A percentile compares a stretch with the other conserved stretches of the same genome.
phyloP scores from a whole-genome alignment of 2,113 vertebrate species.

The zebrafish (Danio rerio) region GRCz12tu NC_133182.1:11788501-11789000 shows the following conservation, averaged over 20 bases:
- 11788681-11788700: too few relatives aligned
- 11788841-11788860: not conserved
- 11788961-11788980: not conserved
- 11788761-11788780: not conserved
- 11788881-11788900: conserved; percentile 2
- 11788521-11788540: too few relatives aligned
- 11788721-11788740: not conserved
- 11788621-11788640: too few relatives aligned
- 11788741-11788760: not conserved
- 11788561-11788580: too few relatives aligned
- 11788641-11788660: too few relatives aligned
- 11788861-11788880: not conserved
- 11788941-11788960: conserved; percentile 1
- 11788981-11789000: not conserved
- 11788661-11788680: too few relatives aligned
- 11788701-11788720: not conserved
- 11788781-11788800: not conserved
- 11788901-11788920: not conserved
- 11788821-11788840: too few relatives aligned
- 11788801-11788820: not conserved
- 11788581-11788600: too few relatives aligned
- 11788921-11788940: conserved; percentile 1
- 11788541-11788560: too few relatives aligned
- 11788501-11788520: too few relatives aligned
- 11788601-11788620: too few relatives aligned